A percentile compares a stretch with the other conserved stretches of the same genome.
phyloP scores from a whole-genome alignment of 2,113 vertebrate genomes.

The Camarhynchus parvulus region DNA sequence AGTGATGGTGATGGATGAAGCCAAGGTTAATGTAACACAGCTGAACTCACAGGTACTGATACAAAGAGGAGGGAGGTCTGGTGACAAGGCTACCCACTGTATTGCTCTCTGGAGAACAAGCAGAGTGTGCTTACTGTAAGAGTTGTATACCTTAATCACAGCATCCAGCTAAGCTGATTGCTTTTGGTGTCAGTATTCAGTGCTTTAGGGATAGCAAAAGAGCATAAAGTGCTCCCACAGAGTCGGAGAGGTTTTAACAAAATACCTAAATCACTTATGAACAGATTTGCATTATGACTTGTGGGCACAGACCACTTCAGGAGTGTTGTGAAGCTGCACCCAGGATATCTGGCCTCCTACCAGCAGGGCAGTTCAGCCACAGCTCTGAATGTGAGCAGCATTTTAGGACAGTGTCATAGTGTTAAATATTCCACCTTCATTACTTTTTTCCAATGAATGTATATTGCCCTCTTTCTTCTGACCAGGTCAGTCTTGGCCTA shows the following conservation, averaged over 20 bases:
- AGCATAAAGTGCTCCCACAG: background rate
- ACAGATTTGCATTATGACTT: background rate
- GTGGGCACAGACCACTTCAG: fast-evolving
- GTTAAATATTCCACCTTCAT: background rate
- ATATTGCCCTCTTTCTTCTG: background rate
- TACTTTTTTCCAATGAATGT: background rate
- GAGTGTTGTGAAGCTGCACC: background rate
- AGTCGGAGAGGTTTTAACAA: background rate
- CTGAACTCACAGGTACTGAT: background rate
- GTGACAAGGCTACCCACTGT: fast-evolving
- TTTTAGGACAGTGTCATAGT: background rate
- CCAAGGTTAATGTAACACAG: background rate
- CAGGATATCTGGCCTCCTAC: background rate
- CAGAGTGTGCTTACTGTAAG: background rate
- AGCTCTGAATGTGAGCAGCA: background rate
- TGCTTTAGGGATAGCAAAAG: background rate
- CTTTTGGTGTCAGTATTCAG: background rate
- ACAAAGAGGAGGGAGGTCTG: background rate
- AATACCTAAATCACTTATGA: background rate
- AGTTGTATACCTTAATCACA: background rate
- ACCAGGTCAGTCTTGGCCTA: background rate
- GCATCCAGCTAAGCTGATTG: background rate
- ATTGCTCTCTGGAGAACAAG: background rate
- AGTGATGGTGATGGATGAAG: background rate
- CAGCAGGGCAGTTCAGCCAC: background rate